Evolutionary conservation across 92 coral and sea anemone species (phyloP).

Genomic region (Diadumene lineata): DNA sequence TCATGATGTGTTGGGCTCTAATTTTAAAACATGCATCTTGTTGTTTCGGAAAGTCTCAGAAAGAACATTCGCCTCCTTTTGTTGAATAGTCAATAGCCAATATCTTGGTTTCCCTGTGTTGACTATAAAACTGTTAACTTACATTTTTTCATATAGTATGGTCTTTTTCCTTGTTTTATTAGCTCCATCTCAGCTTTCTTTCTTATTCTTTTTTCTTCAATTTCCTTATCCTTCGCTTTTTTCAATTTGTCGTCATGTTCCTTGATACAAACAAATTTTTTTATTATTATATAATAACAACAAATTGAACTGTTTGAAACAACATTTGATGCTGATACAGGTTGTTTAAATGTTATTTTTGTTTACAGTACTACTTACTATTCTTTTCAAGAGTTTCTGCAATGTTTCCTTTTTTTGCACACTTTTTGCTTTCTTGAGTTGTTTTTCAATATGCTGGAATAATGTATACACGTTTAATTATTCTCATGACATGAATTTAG

Average conservation of each 20-base stretch:
- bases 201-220: conserved; percentile 64
- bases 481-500: not conserved
- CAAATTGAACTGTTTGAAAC: too few species aligned
- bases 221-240: conserved; percentile 46
- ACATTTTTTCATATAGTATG: conserved; percentile 92
- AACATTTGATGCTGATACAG: too few species aligned
- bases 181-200: conserved; percentile 79
- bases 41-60: too few species aligned
- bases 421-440: conserved; percentile 66
- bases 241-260: conserved; percentile 76
- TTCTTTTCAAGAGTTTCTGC: conserved; percentile 60
- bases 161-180: conserved; percentile 92
- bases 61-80: too few species aligned
- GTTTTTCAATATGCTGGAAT: conserved; percentile 74
- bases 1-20: too few species aligned
- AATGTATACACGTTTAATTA: not conserved
- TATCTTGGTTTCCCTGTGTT: too few species aligned
- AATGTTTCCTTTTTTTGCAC: conserved; percentile 58
- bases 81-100: too few species aligned
- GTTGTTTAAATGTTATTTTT: too few species aligned
- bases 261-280: conserved; percentile 7
- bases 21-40: too few species aligned
- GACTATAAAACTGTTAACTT: too few species aligned
- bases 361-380: too few species aligned
- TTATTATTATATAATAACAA: not conserved